Base-by-base conservation (phyloP, 1,140 invertebrate genomes). In the Panagrolaimus sp. region DNA sequence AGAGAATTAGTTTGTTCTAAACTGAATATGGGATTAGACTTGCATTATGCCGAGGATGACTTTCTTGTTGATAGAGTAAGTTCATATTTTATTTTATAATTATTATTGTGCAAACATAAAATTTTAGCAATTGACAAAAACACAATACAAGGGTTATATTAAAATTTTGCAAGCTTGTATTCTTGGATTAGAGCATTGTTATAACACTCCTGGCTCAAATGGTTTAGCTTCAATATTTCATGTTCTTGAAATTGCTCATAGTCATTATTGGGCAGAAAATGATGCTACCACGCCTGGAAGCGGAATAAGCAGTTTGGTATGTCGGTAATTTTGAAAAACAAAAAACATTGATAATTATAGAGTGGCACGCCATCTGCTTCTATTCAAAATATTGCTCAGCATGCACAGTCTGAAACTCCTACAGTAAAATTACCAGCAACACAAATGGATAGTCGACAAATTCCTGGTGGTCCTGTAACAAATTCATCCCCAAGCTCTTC, bases 21-120 rank as follows among this genome's bases (percentile, higher is more conserved):
- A 81, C 86, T 99, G 9, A 98, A 98, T 83, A 90, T 91, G 74
- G 93, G 92, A 69, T 87, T 97, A 20, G 93, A 94, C 77, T 89
- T 89, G 73, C 96, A 95, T 85, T 90, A 96, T 47, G 92, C 94
- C 67, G 86, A 86, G 2, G 92, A 95, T 83, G 92, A 96, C 85
- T 92, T 96, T 82, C 91, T 98, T 62, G 93, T 96, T 82, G 95
- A 98, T 87, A 92, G 97, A 84, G 94, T 96, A 85, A 87, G 89
- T 88, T 68, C 0, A 57, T 51, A 51, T 4, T 11, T 57, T 69
- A 84, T 1, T 72, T n/a, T n/a, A n/a, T n/a, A n/a, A n/a, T n/a
- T n/a, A n/a, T n/a, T n/a, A n/a, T n/a, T n/a, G n/a, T n/a, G n/a
- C n/a, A n/a, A n/a, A n/a, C n/a, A n/a, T n/a, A n/a, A n/a, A n/a